Conservation (phyloP, 1,140 invertebrate species). For the Laupala kohalensis region DNA sequence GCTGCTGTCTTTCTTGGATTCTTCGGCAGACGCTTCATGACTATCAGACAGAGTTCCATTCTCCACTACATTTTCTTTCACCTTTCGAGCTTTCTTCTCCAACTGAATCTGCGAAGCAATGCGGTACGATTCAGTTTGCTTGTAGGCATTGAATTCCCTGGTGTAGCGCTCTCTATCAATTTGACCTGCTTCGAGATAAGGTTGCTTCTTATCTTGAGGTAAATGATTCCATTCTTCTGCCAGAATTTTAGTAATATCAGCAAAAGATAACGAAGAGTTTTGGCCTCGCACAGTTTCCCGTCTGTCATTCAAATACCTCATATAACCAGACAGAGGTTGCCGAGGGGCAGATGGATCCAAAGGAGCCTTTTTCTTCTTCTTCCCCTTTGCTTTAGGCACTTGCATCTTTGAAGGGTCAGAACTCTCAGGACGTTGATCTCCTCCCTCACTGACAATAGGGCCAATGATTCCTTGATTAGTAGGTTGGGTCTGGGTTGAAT, state of each 20-base stretch:
- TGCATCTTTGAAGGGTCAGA: too few relatives aligned
- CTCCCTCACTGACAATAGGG: too few relatives aligned
- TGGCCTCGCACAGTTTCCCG: not conserved
- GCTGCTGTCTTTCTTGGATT: not conserved
- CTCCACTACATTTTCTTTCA: not conserved
- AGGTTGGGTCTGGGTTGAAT: too few relatives aligned
- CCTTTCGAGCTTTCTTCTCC: not conserved
- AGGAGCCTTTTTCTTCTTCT: not conserved
- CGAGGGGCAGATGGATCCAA: not conserved
- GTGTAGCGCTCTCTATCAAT: not conserved
- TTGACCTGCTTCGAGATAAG: not conserved
- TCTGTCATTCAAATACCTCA: not conserved
- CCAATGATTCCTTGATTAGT: too few relatives aligned
- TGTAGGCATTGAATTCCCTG: not conserved
- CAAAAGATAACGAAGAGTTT: not conserved
- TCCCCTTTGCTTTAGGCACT: not conserved
- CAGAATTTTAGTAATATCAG: not conserved
- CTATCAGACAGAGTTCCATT: not conserved
- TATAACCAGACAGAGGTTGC: not conserved
- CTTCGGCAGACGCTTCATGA: not conserved
- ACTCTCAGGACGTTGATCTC: too few relatives aligned
- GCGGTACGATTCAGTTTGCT: not conserved
- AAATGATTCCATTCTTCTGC: not conserved
- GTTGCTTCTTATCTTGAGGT: not conserved
- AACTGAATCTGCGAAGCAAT: not conserved